Conservation (phyloP, 2,888 invertebrate species). For the Drosophila nr. fundita region DNA sequence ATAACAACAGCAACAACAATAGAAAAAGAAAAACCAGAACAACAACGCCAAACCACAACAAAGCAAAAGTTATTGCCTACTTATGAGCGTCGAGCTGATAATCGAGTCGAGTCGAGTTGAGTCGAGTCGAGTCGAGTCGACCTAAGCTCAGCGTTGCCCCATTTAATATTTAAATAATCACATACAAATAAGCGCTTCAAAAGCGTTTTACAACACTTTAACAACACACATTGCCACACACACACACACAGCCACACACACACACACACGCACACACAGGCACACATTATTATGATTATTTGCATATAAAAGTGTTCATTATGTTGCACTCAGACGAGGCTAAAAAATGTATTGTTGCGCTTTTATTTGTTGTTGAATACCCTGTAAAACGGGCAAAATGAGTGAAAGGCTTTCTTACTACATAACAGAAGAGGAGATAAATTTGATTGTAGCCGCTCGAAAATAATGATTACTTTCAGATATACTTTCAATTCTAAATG, state of each 20-base stretch:
- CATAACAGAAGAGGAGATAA: neutral
- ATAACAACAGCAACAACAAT: conserved; percentile 37
- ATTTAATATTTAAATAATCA: conserved; percentile 77
- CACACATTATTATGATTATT: conserved; percentile 62
- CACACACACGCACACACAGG: conserved; percentile 2
- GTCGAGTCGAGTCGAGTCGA: conserved; percentile 29
- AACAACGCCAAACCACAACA: conserved; percentile 45
- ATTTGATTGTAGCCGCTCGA: neutral
- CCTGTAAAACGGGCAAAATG: neutral
- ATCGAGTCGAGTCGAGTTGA: conserved; percentile 36
- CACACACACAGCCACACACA: neutral
- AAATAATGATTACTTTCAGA: neutral
- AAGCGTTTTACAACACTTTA: conserved; percentile 73
- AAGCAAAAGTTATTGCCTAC: conserved; percentile 76
- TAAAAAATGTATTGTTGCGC: conserved; percentile 14
- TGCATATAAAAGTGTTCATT: conserved; percentile 79
- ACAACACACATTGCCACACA: conserved; percentile 21
- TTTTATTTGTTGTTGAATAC: conserved; percentile 18
- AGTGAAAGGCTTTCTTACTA: neutral
- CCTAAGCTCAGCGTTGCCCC: conserved; percentile 33
- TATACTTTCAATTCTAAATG: neutral
- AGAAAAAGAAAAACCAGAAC: conserved; percentile 32
- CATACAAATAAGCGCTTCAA: conserved; percentile 74
- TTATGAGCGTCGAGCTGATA: conserved; percentile 65
- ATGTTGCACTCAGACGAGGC: conserved; percentile 48